Base-by-base conservation (phyloP, 2,113 vertebrate genomes). In the Antechinus stuartii region DNA sequence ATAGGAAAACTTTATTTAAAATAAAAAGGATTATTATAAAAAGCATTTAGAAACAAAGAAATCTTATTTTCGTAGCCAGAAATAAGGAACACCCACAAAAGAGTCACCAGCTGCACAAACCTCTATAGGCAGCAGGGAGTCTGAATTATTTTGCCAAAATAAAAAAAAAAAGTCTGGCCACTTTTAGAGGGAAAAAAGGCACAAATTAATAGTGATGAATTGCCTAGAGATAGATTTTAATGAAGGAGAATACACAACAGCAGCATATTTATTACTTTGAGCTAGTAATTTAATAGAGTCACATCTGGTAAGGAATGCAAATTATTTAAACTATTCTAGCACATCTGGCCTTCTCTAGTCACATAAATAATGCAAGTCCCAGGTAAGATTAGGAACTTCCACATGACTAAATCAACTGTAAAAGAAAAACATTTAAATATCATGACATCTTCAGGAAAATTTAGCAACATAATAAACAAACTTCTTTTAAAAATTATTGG, bases 131-230 rank as follows among this genome's bases (percentile, higher is more conserved):
- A 24, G 25, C 22, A 46, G 35, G 30, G 10, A 49, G 26, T 89
- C 26, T 56, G 54, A 56, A 94, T 96, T 92, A 94, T 26, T 92
- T 76, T 23, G 93, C 61, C 91, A 92, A 95, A 52, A 52, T 11
- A 52, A 52, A 52, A 47, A 47, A 47, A 95, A 96, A 93, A 76
- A 76, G 50, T 90, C 91, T 93, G 68, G 68, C 30, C 27, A 89
- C 93, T 96, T 97, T 91, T 10, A 76, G 93, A 35, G 35, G 68
- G 52, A 76, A 93, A 50, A 54, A 46, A 53, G 30, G 35, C 35
- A 93, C 25, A 95, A 97, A 94, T 91, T 94, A 91, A 95, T 95
- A 55, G 96, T 96, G 90, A 97, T 93, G 54, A 96, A 96, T 97
- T 96, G 68, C 93, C 42, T 68, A 89, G 54, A 94, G 94, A 92